Evolutionary conservation across 1,140 invertebrate species (phyloP).

Genomic region (Formica selysi): DNA sequence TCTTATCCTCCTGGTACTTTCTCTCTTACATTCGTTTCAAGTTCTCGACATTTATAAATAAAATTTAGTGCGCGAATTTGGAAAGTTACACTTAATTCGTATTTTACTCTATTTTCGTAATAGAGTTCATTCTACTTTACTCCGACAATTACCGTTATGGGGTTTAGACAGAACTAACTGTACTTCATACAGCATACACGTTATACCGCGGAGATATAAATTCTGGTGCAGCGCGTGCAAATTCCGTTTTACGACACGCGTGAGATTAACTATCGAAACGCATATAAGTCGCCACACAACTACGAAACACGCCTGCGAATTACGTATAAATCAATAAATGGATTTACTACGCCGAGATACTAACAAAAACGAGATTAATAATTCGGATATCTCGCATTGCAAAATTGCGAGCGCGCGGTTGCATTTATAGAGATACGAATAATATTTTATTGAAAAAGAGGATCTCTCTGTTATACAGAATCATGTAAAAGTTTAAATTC

Average conservation of each 20-base stretch:
- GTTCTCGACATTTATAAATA: not conserved
- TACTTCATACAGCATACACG: conserved; percentile 42
- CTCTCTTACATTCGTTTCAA: not conserved
- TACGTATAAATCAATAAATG: conserved; percentile 53
- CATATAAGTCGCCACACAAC: conserved; percentile 39
- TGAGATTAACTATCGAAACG: conserved; percentile 60
- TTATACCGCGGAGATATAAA: conserved; percentile 51
- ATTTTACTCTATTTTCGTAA: conserved; percentile 26
- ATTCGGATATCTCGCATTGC: conserved; percentile 34
- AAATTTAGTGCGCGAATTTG: conserved; percentile 5
- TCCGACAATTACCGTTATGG: conserved; percentile 46
- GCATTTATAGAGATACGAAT: conserved; percentile 24
- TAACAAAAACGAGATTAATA: conserved; percentile 52
- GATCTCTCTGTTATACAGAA: not conserved
- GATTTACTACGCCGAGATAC: conserved; percentile 6
- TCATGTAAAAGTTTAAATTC: conserved; percentile 41
- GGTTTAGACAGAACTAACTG: conserved; percentile 36
- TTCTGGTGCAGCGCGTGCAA: conserved; percentile 52
- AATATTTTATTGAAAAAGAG: conserved; percentile 49
- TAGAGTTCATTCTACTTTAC: conserved; percentile 39
- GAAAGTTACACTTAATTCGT: conserved; percentile 3
- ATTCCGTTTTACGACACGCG: conserved; percentile 62
- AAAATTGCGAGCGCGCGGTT: conserved; percentile 34
- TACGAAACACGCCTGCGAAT: conserved; percentile 46
- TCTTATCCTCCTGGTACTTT: not conserved